Percentiles rank a stretch among this genome's conserved stretches.
Evolutionary conservation across 2,888 invertebrate species (phyloP).

Genomic region (Lymantria monacha): DNA sequence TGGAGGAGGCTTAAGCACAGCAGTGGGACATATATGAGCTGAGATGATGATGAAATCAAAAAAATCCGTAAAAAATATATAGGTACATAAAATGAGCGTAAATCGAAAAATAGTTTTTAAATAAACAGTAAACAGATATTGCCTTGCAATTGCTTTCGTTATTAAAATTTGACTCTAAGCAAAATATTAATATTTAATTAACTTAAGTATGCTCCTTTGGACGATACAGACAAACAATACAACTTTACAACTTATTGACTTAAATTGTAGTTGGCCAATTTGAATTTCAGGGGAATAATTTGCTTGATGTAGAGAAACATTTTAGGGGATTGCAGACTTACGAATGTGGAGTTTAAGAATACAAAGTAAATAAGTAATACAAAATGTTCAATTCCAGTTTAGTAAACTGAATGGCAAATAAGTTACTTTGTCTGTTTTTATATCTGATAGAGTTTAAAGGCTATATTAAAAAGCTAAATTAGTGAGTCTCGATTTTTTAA

Average conservation of each 20-base stretch:
- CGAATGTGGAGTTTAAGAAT: conserved; percentile 1
- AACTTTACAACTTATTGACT: conserved; percentile 16
- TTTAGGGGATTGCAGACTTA: conserved; percentile 9
- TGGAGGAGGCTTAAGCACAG: too few relatives aligned
- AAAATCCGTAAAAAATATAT: too few relatives aligned
- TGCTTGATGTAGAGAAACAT: conserved; percentile 7
- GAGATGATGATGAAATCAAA: too few relatives aligned
- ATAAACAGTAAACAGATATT: too few relatives aligned
- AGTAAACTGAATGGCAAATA: background rate
- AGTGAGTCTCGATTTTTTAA: background rate
- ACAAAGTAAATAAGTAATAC: background rate
- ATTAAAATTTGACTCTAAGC: too few relatives aligned
- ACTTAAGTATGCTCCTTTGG: background rate
- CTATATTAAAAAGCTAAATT: background rate
- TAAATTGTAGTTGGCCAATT: conserved; percentile 8
- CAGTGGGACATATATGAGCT: too few relatives aligned
- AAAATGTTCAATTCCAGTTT: background rate
- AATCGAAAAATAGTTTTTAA: too few relatives aligned
- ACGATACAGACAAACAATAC: conserved; percentile 13
- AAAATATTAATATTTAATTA: too few relatives aligned
- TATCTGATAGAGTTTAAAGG: background rate
- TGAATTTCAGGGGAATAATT: conserved; percentile 18
- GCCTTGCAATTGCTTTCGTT: too few relatives aligned
- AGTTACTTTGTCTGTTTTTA: background rate
- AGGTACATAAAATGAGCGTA: too few relatives aligned